Conservation (phyloP, 1,140 invertebrate genomes). For the Gonatopus flavifemur region DNA sequence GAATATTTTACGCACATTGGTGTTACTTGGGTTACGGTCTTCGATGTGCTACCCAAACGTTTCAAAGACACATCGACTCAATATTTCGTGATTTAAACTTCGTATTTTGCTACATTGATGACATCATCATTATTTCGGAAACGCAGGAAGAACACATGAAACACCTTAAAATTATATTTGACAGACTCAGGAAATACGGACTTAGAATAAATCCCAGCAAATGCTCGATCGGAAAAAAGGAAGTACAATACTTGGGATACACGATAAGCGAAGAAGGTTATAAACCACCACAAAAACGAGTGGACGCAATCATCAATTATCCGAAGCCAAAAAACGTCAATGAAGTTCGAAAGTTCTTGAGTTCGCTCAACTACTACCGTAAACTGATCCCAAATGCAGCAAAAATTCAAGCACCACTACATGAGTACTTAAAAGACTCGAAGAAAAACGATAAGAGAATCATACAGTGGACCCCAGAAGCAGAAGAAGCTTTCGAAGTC, state of each 20-base stretch:
- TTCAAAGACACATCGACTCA: constrained; percentile 49
- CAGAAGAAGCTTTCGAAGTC: constrained; percentile 1
- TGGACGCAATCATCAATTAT: not conserved
- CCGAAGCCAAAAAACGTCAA: not conserved
- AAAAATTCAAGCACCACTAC: constrained; percentile 25
- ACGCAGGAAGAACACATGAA: constrained; percentile 15
- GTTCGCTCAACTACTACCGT: constrained; percentile 37
- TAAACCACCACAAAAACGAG: not conserved
- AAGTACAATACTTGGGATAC: not conserved
- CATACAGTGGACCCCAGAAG: constrained; percentile 2
- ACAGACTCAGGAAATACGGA: constrained; percentile 14
- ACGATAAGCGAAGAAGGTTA: not conserved
- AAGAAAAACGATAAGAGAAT: constrained; percentile 1
- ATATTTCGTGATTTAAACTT: constrained; percentile 28
- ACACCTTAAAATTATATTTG: constrained; percentile 14
- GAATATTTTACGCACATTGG: too few species aligned
- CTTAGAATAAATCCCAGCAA: constrained; percentile 31
- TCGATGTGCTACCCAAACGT: constrained; percentile 50
- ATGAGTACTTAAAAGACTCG: too few species aligned
- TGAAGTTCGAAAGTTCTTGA: constrained; percentile 2
- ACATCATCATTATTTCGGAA: constrained; percentile 20
- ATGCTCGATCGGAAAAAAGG: constrained; percentile 26
- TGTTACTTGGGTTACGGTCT: too few species aligned
- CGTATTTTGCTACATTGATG: constrained; percentile 18
- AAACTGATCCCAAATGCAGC: constrained; percentile 19